Evolutionary conservation across 2,113 vertebrate species (phyloP), one percentile per base, ranked within the genome.

Genomic region (Labeo rohita): DNA sequence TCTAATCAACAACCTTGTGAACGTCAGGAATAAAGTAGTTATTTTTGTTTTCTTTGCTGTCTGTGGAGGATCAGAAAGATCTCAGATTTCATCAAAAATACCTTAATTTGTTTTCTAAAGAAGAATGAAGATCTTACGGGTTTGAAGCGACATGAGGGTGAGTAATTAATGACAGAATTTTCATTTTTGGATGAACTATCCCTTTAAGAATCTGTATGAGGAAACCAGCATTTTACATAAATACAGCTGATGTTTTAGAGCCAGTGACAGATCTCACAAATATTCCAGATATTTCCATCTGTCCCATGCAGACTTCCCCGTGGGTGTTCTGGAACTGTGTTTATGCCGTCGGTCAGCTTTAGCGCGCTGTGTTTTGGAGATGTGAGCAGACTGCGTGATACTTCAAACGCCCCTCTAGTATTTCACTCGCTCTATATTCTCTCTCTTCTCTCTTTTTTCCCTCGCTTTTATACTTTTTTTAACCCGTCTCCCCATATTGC

Each of bases 291-390:
- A 45, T 84, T 84, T 84, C 36, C 82, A 84, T 73, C 36, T 56
- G 82, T 72, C 49, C 68, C 68, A 15, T 59, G 68, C 66, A 72
- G 82, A 56, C 66, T 28, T 73, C 68, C 66, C 34, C 13, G 7
- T 84, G 82, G 82, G 82, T 84, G 82, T 84, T 84, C 82, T 56
- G 36, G 3, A 56, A 70, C 68, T 54, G 16, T 83, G 81, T 84
- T 84, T 84, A 73, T 84, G 49, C 36, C 68, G 28, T 84, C 28
- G 36, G 82, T 84, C 82, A 74, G 82, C 82, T 84, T 59, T 73
- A 13, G 18, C 18, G 0, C 1, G 6, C 65, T 73, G 66, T 83
- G 81, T 84, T 84, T 84, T 72, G 50, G 21, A 56, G 82, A 72
- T 73, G 50, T 84, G 68, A 74, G 21, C 82, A 74, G 50, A 84